phyloP scores from a whole-genome alignment of 2,113 vertebrate species.

The Dicrurus megarhynchus region DNA sequence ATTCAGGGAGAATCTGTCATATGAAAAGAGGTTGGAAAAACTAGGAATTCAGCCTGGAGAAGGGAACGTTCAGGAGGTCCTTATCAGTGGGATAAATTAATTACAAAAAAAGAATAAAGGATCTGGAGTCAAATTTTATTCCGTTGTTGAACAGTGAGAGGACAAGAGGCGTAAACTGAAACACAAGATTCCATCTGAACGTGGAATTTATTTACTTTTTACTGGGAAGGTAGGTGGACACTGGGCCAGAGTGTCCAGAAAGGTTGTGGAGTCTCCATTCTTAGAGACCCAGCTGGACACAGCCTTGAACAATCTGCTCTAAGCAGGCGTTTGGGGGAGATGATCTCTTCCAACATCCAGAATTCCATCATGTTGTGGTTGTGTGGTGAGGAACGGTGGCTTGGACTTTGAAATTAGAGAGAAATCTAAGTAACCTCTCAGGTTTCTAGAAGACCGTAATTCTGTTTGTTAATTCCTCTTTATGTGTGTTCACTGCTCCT shows the following conservation, averaged over 20 bases:
- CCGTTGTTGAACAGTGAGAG: accelerated
- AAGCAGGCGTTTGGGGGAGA: not conserved
- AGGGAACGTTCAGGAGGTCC: not conserved
- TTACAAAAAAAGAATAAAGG: not conserved
- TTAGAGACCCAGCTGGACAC: not conserved
- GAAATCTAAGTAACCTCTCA: not conserved
- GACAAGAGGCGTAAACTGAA: not conserved
- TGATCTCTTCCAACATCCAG: not conserved
- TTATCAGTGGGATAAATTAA: not conserved
- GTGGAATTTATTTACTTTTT: not conserved
- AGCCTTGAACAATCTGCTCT: not conserved
- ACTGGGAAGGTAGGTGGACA: not conserved
- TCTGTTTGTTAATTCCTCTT: not conserved
- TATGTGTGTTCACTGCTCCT: not conserved
- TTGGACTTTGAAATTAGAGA: not conserved
- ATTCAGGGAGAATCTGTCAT: not conserved
- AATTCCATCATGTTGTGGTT: not conserved
- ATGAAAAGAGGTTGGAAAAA: not conserved
- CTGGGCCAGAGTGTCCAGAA: too few relatives aligned
- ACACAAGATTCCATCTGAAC: not conserved
- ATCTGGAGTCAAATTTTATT: not conserved
- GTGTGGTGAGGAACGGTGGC: not conserved
- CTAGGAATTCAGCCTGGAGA: not conserved
- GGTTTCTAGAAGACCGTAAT: not conserved
- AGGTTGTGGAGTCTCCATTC: not conserved